These are phyloP conservation scores for Drosophila chauvacae DNA, from an alignment of 1,140 invertebrate genomes.

Conservation along the genomic window DNA sequence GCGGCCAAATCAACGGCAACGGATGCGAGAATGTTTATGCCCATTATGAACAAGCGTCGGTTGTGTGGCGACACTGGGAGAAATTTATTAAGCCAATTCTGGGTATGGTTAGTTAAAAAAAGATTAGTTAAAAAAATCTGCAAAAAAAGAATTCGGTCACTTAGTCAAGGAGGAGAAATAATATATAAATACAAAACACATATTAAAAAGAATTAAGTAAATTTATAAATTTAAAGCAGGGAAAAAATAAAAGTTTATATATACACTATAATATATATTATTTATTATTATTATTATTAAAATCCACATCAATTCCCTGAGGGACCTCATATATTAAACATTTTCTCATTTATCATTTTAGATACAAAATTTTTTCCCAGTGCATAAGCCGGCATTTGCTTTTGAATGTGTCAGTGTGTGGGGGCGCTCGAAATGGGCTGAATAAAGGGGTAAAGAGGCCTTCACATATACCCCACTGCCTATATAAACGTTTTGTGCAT, in stretches of 20 bases:
- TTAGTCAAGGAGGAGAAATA: too few relatives aligned
- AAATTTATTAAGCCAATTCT: not conserved
- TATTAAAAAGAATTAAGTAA: too few relatives aligned
- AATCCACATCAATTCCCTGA: not conserved
- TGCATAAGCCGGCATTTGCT: not conserved
- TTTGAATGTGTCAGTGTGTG: not conserved
- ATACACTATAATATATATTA: too few relatives aligned
- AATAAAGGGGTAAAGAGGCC: constrained; percentile 16
- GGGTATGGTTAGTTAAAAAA: too few relatives aligned
- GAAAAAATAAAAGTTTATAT: too few relatives aligned
- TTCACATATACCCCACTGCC: constrained; percentile 14
- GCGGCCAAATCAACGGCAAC: constrained; percentile 67
- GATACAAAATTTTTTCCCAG: not conserved
- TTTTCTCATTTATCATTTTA: not conserved
- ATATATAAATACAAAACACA: too few relatives aligned
- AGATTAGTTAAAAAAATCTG: too few relatives aligned
- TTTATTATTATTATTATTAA: not conserved
- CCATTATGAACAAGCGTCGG: constrained; percentile 76
- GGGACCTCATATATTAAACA: not conserved
- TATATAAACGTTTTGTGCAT: constrained; percentile 68
- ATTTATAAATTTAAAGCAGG: too few relatives aligned
- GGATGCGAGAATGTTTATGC: constrained; percentile 81
- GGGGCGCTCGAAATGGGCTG: constrained; percentile 3
- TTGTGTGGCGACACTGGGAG: constrained; percentile 25
- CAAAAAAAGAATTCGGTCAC: too few relatives aligned